Conservation (phyloP, 1,140 invertebrate genomes). For the Pogonomyrmex barbatus region DNA sequence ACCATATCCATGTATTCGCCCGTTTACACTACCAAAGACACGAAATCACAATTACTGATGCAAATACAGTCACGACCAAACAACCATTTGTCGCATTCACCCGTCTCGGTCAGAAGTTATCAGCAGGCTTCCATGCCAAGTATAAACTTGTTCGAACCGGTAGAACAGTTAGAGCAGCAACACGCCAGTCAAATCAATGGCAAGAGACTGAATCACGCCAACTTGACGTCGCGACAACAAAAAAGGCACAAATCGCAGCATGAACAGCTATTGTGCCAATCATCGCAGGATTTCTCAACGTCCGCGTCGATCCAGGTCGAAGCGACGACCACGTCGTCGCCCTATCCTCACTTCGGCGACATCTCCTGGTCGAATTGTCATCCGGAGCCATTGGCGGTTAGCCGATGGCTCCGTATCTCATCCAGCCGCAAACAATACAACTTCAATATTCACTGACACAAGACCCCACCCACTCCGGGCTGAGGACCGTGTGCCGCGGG, state of each 20-base stretch:
- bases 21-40: constrained; percentile 75
- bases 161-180: constrained; percentile 75
- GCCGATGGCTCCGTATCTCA: constrained; percentile 84
- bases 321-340: constrained; percentile 80
- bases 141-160: constrained; percentile 73
- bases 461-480: constrained; percentile 85
- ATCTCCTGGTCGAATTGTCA: constrained; percentile 85
- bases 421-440: constrained; percentile 85
- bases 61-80: constrained; percentile 76
- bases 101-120: constrained; percentile 70
- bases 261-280: constrained; percentile 66
- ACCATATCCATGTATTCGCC: constrained; percentile 77
- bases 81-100: constrained; percentile 72
- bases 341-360: constrained; percentile 82
- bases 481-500: constrained; percentile 78
- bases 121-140: constrained; percentile 76
- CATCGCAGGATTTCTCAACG: constrained; percentile 75
- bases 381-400: constrained; percentile 84
- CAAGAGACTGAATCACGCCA: constrained; percentile 79
- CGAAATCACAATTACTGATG: constrained; percentile 77
- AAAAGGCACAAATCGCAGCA: constrained; percentile 77
- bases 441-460: constrained; percentile 86
- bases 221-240: constrained; percentile 64
- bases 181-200: constrained; percentile 79
- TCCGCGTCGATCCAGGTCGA: constrained; percentile 82